Evolutionary conservation across 2,888 invertebrate species (phyloP).

Genomic region (Cantharis nigra): DNA sequence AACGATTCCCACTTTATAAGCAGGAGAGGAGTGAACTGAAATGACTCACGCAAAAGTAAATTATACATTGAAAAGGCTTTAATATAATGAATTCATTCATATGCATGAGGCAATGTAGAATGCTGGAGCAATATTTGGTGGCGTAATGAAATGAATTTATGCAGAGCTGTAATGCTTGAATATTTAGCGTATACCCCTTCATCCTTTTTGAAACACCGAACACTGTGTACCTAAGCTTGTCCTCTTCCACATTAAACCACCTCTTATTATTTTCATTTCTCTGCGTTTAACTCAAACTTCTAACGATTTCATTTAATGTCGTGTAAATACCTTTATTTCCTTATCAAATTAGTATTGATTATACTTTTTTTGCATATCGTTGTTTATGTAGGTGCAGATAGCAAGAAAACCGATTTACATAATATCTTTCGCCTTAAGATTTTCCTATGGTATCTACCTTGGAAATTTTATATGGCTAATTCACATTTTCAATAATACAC

Average conservation of each 20-base stretch:
- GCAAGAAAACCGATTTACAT: neutral
- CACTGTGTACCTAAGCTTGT: conserved; percentile 50
- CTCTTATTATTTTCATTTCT: conserved; percentile 41
- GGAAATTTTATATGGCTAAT: neutral
- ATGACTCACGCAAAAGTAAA: conserved; percentile 70
- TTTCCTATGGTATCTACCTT: neutral
- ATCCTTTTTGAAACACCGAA: conserved; percentile 60
- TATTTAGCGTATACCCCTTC: conserved; percentile 68
- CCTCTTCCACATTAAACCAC: conserved; percentile 49
- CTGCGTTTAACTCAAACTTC: conserved; percentile 19
- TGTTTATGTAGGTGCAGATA: neutral
- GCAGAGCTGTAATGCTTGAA: conserved; percentile 67
- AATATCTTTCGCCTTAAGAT: neutral
- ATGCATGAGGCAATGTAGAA: conserved; percentile 63
- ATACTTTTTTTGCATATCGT: neutral
- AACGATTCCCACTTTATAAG: conserved; percentile 53
- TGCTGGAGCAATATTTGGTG: conserved; percentile 66
- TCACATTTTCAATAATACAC: neutral
- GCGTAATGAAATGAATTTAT: conserved; percentile 69
- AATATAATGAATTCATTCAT: conserved; percentile 70
- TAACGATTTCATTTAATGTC: neutral
- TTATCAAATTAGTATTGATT: neutral
- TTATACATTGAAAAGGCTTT: conserved; percentile 70
- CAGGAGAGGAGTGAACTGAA: conserved; percentile 56
- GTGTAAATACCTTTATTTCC: neutral